A percentile compares a stretch with the other conserved stretches of the same genome.
These are phyloP conservation scores for Pectinophora gossypiella DNA, from an alignment of 1,140 invertebrate genomes.

Conservation along the genomic window DNA sequence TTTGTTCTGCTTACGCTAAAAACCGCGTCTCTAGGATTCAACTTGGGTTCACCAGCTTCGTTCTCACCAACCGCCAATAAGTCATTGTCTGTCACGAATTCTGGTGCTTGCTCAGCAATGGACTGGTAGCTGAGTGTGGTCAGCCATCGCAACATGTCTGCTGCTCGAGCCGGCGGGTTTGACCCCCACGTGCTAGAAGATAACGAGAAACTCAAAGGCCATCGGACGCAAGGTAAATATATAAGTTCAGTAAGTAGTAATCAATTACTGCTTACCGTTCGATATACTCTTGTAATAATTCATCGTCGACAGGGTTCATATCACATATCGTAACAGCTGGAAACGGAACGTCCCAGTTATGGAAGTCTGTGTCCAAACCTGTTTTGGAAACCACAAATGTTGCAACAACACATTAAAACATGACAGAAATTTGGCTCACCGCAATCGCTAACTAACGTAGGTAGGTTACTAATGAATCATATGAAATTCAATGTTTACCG, in stretches of 20 bases:
- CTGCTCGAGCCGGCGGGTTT: constrained; percentile 35
- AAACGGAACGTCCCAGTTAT: constrained; percentile 84
- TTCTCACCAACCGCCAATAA: constrained; percentile 26
- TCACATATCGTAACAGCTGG: constrained; percentile 82
- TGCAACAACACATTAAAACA: no score
- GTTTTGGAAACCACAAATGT: constrained; percentile 20
- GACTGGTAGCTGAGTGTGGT: constrained; percentile 56
- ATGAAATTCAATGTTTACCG: constrained; percentile 65
- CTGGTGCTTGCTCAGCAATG: constrained; percentile 38
- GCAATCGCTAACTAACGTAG: no score
- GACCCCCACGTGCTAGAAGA: constrained; percentile 29
- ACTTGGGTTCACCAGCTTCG: constrained; percentile 22
- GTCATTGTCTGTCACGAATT: constrained; percentile 37
- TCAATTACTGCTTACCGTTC: constrained; percentile 55
- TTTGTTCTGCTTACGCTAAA: constrained; percentile 59
- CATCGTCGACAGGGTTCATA: constrained; percentile 66
- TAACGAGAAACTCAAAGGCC: neutral
- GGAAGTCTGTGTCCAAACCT: constrained; percentile 83
- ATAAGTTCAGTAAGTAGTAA: no score
- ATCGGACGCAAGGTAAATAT: no score
- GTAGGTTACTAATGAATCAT: no score
- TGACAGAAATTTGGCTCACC: no score
- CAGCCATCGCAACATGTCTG: constrained; percentile 57
- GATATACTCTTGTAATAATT: constrained; percentile 65
- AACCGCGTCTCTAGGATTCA: constrained; percentile 56